Evolutionary conservation across 2,113 vertebrate species (phyloP).

Genomic region (Tor tambroides): DNA sequence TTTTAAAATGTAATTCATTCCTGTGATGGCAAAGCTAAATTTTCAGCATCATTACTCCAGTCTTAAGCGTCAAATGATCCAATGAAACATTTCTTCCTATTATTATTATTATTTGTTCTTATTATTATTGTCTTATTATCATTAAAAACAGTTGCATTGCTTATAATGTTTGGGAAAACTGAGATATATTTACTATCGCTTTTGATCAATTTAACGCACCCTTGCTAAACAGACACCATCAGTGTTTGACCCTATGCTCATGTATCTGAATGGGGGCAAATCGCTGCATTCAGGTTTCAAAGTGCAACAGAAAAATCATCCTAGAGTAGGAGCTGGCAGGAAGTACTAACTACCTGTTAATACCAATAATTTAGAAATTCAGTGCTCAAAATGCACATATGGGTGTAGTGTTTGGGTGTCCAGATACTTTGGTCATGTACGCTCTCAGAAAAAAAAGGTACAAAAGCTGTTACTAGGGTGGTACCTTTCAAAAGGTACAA

Average conservation of each 20-base stretch:
- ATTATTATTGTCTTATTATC: too few species aligned
- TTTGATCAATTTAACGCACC: neutral
- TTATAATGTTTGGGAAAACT: too few species aligned
- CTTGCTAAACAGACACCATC: neutral
- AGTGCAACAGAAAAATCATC: neutral
- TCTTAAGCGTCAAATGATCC: neutral
- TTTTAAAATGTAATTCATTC: neutral
- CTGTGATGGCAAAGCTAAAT: neutral
- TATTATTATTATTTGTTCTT: too few species aligned
- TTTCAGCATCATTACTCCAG: neutral
- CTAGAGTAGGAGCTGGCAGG: neutral
- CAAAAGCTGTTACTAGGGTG: too few species aligned
- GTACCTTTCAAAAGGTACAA: too few species aligned
- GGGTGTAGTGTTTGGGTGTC: neutral
- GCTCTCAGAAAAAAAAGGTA: too few species aligned
- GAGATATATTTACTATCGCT: neutral
- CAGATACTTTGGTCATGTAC: neutral
- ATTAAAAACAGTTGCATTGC: too few species aligned
- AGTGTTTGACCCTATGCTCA: neutral
- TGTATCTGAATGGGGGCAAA: neutral
- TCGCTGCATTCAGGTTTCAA: neutral
- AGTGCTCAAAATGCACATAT: neutral
- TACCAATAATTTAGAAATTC: neutral
- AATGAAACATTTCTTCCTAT: neutral
- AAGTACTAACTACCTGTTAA: neutral